Percentiles rank a stretch among this genome's conserved stretches.
Conservation (phyloP, 1,140 invertebrate genomes). For the Bilobella aurantiaca region DNA sequence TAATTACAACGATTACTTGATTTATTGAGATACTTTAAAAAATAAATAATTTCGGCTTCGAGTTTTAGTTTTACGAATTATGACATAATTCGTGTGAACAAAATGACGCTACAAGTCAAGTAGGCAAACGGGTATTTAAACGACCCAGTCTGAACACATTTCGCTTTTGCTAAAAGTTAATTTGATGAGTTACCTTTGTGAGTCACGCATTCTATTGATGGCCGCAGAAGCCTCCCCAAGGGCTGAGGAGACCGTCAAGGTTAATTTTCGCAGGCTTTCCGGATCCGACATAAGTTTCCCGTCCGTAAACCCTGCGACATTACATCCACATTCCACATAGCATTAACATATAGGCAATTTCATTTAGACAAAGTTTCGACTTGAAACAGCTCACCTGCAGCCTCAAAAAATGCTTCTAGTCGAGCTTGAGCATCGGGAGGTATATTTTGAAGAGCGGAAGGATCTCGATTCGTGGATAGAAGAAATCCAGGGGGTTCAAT, state of each 20-base stretch:
- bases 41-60: too few relatives aligned
- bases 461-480: conserved; percentile 53
- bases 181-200: conserved; percentile 32
- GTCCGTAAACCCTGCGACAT: conserved; percentile 42
- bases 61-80: too few relatives aligned
- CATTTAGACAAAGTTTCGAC: too few relatives aligned
- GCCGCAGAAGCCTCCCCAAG: conserved; percentile 91
- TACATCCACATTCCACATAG: background rate
- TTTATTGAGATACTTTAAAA: too few relatives aligned
- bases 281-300: conserved; percentile 67
- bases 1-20: too few relatives aligned
- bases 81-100: too few relatives aligned
- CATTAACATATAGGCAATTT: too few relatives aligned
- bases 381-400: conserved; percentile 60
- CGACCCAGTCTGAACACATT: too few relatives aligned
- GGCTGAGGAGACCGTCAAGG: conserved; percentile 80
- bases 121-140: too few relatives aligned
- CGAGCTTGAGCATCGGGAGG: conserved; percentile 80
- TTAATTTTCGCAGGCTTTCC: conserved; percentile 68
- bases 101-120: background rate
- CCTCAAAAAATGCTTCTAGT: conserved; percentile 75
- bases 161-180: too few relatives aligned
- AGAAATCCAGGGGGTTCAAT: conserved; percentile 67
- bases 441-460: conserved; percentile 61
- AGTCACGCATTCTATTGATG: conserved; percentile 75